Base-by-base conservation (phyloP, 2,797 vertebrate species). In the Austrolebias charrua region DNA sequence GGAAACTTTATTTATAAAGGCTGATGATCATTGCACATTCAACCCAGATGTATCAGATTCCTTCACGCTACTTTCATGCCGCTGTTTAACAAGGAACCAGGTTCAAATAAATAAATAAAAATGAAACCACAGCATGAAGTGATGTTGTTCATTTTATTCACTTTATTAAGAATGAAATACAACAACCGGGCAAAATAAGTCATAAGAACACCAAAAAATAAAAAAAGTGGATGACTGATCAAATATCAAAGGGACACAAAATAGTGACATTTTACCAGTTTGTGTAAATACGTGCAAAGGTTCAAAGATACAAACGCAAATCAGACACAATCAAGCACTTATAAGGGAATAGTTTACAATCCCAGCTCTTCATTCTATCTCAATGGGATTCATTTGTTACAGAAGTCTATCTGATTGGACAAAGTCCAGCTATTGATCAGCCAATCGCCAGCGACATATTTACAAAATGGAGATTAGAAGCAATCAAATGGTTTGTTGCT, bases 111-210 rank as follows among this genome's bases (percentile, higher is more conserved):
- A 60, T 46, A 59, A 52, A 29, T 19, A n/a, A n/a, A n/a, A n/a
- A n/a, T n/a, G 24, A 8, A 66, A 44, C 50, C 16, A 1, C 46
- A 20, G 29, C 4, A 48, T 35, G 19, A 48, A 48, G 16, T 38
- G 14, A 15, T 50, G 7, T 5, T 44, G 16, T 78, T 73, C 3
- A 18, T 84, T 89, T 88, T 87, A 83, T 78, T 86, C 52, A 83
- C 88, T 93, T 93, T 92, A 91, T 91, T 93, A 93, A 93, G 92
- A 93, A 93, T 89, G 91, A 73, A 92, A 90, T 84, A 92, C 92
- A 91, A 90, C 91, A 93, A 86, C 91, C 82, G 89, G 88, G 91
- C 90, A 83, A 86, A 83, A 86, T 90, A 91, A 91, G 86, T 87
- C 86, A 88, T 89, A 88, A 86, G 85, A 91, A 92, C 89, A 93